Percentiles rank a stretch among this genome's conserved stretches.
Evolutionary conservation across 2,888 invertebrate species (phyloP).

Genomic region (Nudaria mundana): DNA sequence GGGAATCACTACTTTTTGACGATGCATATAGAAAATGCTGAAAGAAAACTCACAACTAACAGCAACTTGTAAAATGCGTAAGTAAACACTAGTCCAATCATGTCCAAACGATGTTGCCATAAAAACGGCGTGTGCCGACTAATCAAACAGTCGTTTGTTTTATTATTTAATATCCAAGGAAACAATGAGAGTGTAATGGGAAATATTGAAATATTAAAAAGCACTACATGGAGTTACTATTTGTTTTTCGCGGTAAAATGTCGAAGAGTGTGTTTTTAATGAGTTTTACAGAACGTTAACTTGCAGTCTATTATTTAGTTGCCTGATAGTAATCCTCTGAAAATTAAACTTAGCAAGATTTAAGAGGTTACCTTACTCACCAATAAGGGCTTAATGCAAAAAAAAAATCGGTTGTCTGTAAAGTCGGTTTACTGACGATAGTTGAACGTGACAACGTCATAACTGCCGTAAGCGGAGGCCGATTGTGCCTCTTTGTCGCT

Average conservation of each 20-base stretch:
- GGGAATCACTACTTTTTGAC: too few species aligned
- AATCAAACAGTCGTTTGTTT: conserved; percentile 50
- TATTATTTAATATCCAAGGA: conserved; percentile 53
- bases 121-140: conserved; percentile 60
- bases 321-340: too few species aligned
- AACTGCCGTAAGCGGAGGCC: too few species aligned
- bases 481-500: too few species aligned
- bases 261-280: background rate
- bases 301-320: too few species aligned
- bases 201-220: conserved; percentile 53
- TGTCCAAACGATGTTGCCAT: conserved; percentile 33
- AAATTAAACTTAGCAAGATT: too few species aligned
- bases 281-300: background rate
- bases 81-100: conserved; percentile 12
- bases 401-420: too few species aligned
- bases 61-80: conserved; percentile 14
- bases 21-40: too few species aligned
- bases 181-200: conserved; percentile 41
- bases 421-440: too few species aligned
- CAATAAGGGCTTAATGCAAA: too few species aligned
- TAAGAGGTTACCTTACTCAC: too few species aligned
- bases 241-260: conserved; percentile 12
- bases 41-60: background rate
- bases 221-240: conserved; percentile 31
- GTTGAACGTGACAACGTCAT: too few species aligned